Base-by-base conservation (phyloP, 2,113 vertebrate genomes). In the Sylvia atricapilla region DNA sequence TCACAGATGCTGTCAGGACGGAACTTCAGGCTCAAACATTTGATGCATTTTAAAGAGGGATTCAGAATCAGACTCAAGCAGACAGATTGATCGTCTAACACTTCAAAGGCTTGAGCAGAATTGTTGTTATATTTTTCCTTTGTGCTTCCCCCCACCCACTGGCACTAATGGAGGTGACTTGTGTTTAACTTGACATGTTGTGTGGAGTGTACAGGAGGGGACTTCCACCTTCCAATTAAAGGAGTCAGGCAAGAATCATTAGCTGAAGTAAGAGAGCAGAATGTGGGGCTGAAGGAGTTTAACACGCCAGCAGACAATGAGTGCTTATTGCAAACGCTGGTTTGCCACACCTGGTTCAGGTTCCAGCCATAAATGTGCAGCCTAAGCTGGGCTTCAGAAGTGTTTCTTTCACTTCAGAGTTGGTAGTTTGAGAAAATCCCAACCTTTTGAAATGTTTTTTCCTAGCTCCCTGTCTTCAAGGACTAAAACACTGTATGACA, bases 11-110 rank as follows among this genome's bases (percentile, higher is more conserved):
- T 98, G 98, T 98, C 98, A 98, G 98, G 97, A 97, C 84, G 25
- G 79, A 98, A 98, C 96, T 97, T 98, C 97, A 97, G 97, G 96
- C 97, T 98, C 96, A 96, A 97, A 96, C 97, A 98, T 98, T 98
- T 98, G 98, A 98, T 98, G 97, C 97, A 98, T 98, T 98, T 98
- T 98, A 98, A 98, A 98, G 97, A 98, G 97, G 92, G 95, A 97
- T 97, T 98, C 97, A 91, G 97, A 97, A 94, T 97, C 96, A 97
- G 94, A 97, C 94, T 98, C 97, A 96, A 98, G 97, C 96, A 98
- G 98, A 97, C 98, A 98, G 98, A 98, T 97, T 98, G 97, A 97
- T 96, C 70, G 94, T 97, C 97, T 97, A 97, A 96, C 97, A 98
- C 97, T 98, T 98, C 98, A 98, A 98, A 98, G 97, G 90, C 83